Conservation (phyloP, 2,113 vertebrate species). For the Oxyura jamaicensis region DNA sequence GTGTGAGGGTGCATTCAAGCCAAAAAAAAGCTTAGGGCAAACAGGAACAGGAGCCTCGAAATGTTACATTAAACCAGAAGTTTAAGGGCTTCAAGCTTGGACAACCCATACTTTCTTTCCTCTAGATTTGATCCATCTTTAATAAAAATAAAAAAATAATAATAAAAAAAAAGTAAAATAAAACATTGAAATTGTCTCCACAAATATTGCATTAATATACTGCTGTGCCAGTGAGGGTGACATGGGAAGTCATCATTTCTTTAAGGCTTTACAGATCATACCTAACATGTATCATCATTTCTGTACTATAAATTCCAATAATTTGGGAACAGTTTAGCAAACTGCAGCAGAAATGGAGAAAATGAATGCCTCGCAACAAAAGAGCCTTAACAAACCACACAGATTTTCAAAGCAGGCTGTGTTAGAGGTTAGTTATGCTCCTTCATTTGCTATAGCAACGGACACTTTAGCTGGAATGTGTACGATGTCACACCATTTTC, state of each 20-base stretch:
- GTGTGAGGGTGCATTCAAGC: fast-evolving
- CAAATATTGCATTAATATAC: too few species aligned
- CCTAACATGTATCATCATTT: background rate
- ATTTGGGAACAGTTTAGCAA: background rate
- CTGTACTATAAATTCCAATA: background rate
- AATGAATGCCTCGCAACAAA: background rate
- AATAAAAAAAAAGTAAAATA: background rate
- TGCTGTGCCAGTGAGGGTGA: background rate
- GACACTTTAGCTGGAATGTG: background rate
- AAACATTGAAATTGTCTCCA: background rate
- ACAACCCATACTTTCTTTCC: fast-evolving
- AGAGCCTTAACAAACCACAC: background rate
- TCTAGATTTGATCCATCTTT: background rate
- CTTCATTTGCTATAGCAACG: constrained; percentile 3
- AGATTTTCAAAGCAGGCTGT: background rate
- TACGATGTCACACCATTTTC: background rate
- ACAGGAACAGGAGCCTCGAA: background rate
- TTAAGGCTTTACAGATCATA: background rate
- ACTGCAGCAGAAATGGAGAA: background rate
- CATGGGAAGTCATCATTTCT: background rate
- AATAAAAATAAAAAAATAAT: background rate
- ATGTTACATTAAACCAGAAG: background rate
- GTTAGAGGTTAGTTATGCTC: background rate
- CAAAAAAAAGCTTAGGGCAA: background rate
- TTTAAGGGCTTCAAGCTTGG: fast-evolving